These are phyloP conservation scores for Palloptera scutellata DNA, from an alignment of 2,888 invertebrate species.

Conservation along the genomic window DNA sequence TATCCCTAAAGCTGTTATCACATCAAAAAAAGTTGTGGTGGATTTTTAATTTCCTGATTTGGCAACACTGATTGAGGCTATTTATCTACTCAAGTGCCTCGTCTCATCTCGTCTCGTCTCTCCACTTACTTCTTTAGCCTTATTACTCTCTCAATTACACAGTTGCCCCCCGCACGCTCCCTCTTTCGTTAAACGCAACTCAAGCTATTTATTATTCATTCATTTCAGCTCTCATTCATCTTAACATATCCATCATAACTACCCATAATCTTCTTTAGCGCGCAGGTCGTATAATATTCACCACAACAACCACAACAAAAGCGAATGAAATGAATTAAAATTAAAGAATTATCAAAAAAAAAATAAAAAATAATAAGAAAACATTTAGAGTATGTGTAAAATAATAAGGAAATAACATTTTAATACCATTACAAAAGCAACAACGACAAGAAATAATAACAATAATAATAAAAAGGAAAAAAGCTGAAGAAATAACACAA, in stretches of 20 bases:
- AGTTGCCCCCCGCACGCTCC: too few species aligned
- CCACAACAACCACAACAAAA: too few species aligned
- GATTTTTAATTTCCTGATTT: too few species aligned
- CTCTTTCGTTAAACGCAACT: too few species aligned
- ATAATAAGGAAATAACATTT: slow-evolving; percentile 24
- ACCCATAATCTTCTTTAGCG: not conserved
- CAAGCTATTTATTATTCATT: not conserved
- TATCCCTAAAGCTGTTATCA: too few species aligned
- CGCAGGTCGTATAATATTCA: not conserved
- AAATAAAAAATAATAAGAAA: not conserved
- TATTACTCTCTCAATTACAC: too few species aligned
- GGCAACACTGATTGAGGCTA: too few species aligned
- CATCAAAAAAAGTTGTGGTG: too few species aligned
- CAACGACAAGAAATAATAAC: not conserved
- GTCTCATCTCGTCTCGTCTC: too few species aligned
- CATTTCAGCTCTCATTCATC: slow-evolving; percentile 6
- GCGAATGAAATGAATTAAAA: not conserved
- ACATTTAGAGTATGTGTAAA: not conserved
- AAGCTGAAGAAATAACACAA: not conserved
- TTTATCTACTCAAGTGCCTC: too few species aligned
- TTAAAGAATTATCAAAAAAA: not conserved
- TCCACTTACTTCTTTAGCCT: too few species aligned
- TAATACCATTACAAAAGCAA: slow-evolving; percentile 16
- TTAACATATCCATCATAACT: slow-evolving; percentile 7
- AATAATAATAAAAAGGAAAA: not conserved